Evolutionary conservation across 2,888 invertebrate genomes (phyloP).

Genomic region (Synanthedon myopaeformis): DNA sequence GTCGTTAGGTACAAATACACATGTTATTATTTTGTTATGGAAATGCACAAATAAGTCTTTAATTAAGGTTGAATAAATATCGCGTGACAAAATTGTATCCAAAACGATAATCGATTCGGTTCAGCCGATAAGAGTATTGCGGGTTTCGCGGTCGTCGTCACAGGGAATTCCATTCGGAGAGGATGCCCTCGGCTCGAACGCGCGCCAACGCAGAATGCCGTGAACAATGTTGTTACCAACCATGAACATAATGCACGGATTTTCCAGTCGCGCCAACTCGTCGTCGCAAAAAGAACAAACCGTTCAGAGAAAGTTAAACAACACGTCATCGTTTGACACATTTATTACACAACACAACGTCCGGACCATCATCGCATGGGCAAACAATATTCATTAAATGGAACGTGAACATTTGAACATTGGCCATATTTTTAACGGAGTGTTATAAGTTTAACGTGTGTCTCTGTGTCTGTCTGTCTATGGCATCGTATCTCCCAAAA

Average conservation of each 20-base stretch:
- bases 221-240: background rate
- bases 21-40: too few species aligned
- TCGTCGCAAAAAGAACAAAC: conserved; percentile 1
- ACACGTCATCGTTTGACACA: conserved; percentile 41
- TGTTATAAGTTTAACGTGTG: too few species aligned
- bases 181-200: background rate
- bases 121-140: background rate
- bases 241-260: conserved; percentile 24
- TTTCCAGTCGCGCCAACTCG: conserved; percentile 26
- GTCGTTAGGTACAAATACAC: too few species aligned
- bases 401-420: too few species aligned
- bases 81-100: background rate
- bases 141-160: background rate
- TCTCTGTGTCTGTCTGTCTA: too few species aligned
- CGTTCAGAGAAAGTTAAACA: conserved; percentile 45
- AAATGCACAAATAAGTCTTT: too few species aligned
- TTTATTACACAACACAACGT: conserved; percentile 53
- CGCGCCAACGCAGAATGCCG: background rate
- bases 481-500: too few species aligned
- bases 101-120: background rate
- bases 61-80: background rate
- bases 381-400: background rate
- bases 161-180: background rate
- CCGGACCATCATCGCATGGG: conserved; percentile 18
- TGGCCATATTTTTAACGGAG: too few species aligned